These are phyloP conservation scores for Telenomus remus DNA, from an alignment of 1,140 invertebrate species.

Conservation along the genomic window DNA sequence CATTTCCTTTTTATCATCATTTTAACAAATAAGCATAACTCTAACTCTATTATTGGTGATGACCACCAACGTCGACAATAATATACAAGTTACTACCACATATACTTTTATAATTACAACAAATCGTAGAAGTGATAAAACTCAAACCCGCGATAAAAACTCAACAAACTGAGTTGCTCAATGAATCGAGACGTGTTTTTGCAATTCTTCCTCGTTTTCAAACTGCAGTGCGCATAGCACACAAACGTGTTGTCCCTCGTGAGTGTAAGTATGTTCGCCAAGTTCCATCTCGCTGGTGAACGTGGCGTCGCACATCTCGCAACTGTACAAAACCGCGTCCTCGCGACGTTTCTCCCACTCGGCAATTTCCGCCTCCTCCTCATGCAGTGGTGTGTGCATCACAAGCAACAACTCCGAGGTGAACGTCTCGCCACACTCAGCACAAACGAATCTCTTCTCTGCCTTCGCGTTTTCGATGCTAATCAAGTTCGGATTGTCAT, in stretches of 20 bases:
- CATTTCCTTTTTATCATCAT: no score
- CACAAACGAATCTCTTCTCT: conserved; percentile 57
- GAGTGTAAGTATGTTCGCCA: conserved; percentile 64
- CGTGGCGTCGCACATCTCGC: conserved; percentile 65
- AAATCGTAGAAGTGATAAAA: no score
- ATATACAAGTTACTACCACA: no score
- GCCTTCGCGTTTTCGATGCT: conserved; percentile 52
- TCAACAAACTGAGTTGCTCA: conserved; percentile 41
- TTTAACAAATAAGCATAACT: no score
- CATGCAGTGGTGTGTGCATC: conserved; percentile 68
- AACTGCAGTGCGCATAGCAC: conserved; percentile 70
- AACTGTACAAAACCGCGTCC: conserved; percentile 44
- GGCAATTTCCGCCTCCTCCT: conserved; percentile 67
- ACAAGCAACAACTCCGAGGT: conserved; percentile 65
- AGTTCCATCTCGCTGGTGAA: conserved; percentile 64
- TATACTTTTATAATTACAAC: no score
- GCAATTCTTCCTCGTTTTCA: conserved; percentile 63
- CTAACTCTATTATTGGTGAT: no score
- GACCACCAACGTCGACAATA: no score
- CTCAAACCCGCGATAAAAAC: no score
- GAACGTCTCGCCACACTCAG: conserved; percentile 63
- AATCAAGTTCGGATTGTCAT: conserved; percentile 71
- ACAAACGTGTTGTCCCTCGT: conserved; percentile 65
- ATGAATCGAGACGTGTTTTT: conserved; percentile 69
- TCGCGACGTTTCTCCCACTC: conserved; percentile 66